Percentiles rank a stretch among this genome's conserved stretches.
Conservation (phyloP, 2,888 invertebrate species). For the Aphelenchoides bicaudatus region DNA sequence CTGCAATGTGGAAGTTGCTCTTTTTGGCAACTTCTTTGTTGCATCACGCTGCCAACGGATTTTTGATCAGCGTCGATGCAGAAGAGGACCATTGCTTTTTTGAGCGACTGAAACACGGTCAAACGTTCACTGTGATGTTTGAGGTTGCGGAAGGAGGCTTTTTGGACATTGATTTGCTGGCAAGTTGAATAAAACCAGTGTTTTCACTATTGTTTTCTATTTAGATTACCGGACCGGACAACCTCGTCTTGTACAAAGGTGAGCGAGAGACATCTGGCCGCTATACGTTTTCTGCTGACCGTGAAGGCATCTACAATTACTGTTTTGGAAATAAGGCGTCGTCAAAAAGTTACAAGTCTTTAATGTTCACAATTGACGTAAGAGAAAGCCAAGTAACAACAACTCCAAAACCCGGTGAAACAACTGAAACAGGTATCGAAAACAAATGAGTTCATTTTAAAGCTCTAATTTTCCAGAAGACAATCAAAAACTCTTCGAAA, state of each 20-base stretch:
- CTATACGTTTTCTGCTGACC: conserved; percentile 2
- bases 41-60: no score
- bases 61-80: neutral
- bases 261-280: conserved; percentile 7
- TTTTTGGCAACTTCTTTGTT: no score
- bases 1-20: no score
- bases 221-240: neutral
- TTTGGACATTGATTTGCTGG: conserved; percentile 9
- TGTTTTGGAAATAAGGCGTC: conserved; percentile 8
- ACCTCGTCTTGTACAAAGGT: neutral
- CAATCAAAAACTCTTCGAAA: neutral
- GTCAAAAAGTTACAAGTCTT: neutral
- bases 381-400: neutral
- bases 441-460: neutral
- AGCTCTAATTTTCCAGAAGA: neutral
- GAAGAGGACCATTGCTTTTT: conserved; percentile 4
- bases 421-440: neutral
- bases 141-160: conserved; percentile 7
- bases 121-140: neutral
- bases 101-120: neutral
- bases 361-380: neutral
- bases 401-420: no score
- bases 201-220: neutral
- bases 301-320: neutral
- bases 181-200: neutral